Evolutionary conservation across 2,113 vertebrate genomes (phyloP).

Genomic region (Morone saxatilis): DNA sequence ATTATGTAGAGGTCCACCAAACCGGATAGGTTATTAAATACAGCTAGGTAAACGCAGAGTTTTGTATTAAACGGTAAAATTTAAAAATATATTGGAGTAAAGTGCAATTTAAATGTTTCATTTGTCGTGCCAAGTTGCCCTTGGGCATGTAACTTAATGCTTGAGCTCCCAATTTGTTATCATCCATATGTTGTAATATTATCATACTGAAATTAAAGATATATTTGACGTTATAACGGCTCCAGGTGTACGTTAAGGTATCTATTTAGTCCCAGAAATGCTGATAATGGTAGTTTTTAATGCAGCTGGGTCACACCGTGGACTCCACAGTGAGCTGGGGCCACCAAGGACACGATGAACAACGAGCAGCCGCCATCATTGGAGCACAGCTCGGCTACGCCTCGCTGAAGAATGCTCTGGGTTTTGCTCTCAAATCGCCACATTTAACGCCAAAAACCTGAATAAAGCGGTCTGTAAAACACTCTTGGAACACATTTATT

Average conservation of each 20-base stretch:
- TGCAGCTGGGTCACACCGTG: slow-evolving; percentile 31
- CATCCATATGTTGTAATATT: slow-evolving; percentile 17
- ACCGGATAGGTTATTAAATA: neutral
- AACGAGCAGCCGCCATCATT: slow-evolving; percentile 84
- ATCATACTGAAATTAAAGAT: neutral
- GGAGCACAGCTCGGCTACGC: slow-evolving; percentile 77
- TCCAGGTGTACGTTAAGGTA: fast-evolving
- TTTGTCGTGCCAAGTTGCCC: slow-evolving; percentile 29
- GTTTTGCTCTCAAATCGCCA: slow-evolving; percentile 25
- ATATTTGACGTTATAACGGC: neutral
- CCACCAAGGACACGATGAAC: slow-evolving; percentile 80
- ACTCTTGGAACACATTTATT: neutral
- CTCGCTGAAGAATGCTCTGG: slow-evolving; percentile 78
- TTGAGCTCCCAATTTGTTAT: neutral
- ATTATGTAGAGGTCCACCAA: neutral
- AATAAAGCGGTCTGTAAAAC: neutral
- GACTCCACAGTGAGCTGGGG: slow-evolving; percentile 44
- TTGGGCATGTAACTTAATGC: slow-evolving; percentile 33
- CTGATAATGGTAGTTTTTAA: neutral
- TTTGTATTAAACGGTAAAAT: neutral
- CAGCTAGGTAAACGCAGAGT: neutral
- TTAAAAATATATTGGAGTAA: fast-evolving
- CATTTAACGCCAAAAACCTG: neutral
- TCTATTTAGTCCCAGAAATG: neutral
- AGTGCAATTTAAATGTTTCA: neutral